These are phyloP conservation scores for Galaxea fascicularis DNA, from an alignment of 92 coral and sea anemone genomes.

Conservation along the genomic window DNA sequence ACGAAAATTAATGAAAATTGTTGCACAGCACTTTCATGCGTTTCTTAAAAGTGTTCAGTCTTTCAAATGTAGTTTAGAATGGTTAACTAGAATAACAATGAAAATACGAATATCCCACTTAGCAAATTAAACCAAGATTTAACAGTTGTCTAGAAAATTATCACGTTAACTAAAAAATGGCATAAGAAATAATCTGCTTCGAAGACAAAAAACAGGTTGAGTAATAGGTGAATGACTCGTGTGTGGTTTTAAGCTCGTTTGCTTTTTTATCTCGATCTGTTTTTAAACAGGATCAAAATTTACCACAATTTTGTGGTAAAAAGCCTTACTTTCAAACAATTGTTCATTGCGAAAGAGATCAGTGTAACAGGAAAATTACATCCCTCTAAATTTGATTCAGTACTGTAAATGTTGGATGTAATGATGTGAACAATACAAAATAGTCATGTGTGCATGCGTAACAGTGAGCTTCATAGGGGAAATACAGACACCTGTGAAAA, in stretches of 20 bases:
- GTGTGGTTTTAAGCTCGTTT: not conserved
- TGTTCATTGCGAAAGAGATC: not conserved
- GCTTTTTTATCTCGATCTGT: not conserved
- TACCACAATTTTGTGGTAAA: not conserved
- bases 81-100: too few relatives aligned
- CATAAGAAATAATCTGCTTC: not conserved
- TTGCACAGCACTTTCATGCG: too few relatives aligned
- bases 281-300: not conserved
- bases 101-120: slow-evolving; percentile 18
- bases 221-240: not conserved
- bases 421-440: slow-evolving; percentile 2
- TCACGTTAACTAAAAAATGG: slow-evolving; percentile 16
- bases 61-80: too few relatives aligned
- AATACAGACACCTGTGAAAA: slow-evolving; percentile 24
- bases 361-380: not conserved
- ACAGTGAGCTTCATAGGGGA: not conserved
- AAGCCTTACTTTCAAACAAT: not conserved
- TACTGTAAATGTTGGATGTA: not conserved
- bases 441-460: slow-evolving; percentile 1
- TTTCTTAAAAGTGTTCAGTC: too few relatives aligned
- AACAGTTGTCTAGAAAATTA: slow-evolving; percentile 27
- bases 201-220: not conserved
- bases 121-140: slow-evolving; percentile 38
- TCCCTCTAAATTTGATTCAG: not conserved
- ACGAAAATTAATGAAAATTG: too few relatives aligned